Evolutionary conservation across 2,113 vertebrate genomes (phyloP).

Genomic region (Cebidichthys violaceus): DNA sequence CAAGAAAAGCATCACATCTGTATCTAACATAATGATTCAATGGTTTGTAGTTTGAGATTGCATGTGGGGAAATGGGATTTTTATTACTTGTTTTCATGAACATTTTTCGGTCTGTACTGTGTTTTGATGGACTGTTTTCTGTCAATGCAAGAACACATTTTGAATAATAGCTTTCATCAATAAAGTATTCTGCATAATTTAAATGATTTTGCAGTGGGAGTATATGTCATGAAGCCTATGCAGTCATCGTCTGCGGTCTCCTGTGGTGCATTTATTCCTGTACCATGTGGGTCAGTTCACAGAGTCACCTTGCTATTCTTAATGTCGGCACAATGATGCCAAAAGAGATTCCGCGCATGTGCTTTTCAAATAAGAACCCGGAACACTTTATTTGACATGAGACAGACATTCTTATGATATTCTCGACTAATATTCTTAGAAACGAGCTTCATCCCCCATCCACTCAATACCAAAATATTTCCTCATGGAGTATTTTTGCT

Average conservation of each 20-base stretch:
- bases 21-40: background rate
- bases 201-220: background rate
- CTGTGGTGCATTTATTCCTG: slow-evolving; percentile 16
- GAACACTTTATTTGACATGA: background rate
- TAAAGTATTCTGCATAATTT: background rate
- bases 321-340: slow-evolving; percentile 1
- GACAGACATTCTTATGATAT: background rate
- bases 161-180: background rate
- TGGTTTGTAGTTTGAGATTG: background rate
- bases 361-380: background rate
- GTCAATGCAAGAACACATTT: background rate
- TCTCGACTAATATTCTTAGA: slow-evolving; percentile 7
- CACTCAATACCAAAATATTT: slow-evolving; percentile 61
- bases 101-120: background rate
- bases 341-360: background rate
- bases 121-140: background rate
- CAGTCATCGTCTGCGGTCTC: background rate
- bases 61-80: background rate
- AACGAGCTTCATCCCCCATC: slow-evolving; percentile 40
- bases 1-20: slow-evolving; percentile 1
- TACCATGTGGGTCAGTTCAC: slow-evolving; percentile 1
- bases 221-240: background rate
- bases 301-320: slow-evolving; percentile 21
- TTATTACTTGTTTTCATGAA: background rate
- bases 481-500: slow-evolving; percentile 65